Percentiles rank a stretch among this genome's conserved stretches.
Evolutionary conservation across 2,113 vertebrate genomes (phyloP).

Genomic region (Carassius gibelio): DNA sequence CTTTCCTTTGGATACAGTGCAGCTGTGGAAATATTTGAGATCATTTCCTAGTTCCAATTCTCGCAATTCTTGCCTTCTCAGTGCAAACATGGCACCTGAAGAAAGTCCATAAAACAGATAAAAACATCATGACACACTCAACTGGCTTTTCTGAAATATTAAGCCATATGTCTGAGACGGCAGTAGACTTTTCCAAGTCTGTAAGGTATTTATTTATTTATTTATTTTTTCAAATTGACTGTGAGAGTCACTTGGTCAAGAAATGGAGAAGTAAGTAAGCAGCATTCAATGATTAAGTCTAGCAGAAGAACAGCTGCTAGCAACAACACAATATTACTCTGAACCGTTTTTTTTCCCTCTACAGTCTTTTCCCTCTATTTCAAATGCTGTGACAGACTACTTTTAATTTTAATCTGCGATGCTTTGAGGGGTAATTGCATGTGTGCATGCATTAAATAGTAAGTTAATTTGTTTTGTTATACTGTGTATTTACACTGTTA

Average conservation of each 20-base stretch:
- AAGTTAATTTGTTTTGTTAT: no score
- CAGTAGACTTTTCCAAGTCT: not conserved
- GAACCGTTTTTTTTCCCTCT: not conserved
- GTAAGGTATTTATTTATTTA: not conserved
- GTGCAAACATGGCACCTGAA: constrained; percentile 2
- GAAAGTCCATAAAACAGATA: constrained; percentile 37
- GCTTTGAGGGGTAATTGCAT: no score
- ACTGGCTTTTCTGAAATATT: constrained; percentile 7
- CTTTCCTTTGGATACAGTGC: not conserved
- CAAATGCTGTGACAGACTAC: not conserved
- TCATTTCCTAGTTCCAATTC: constrained; percentile 24
- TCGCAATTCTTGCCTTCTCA: constrained; percentile 20
- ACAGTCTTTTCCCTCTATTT: not conserved
- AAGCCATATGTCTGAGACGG: not conserved
- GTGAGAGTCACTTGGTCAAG: constrained; percentile 24
- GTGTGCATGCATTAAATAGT: no score
- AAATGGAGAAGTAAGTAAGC: constrained; percentile 2
- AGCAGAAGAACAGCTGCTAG: constrained; percentile 23
- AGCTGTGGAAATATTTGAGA: constrained; percentile 30
- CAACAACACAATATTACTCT: not conserved
- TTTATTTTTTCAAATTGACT: not conserved
- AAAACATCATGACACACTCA: constrained; percentile 22
- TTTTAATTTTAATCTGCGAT: no score
- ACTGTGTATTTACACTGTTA: no score
- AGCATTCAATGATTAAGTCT: not conserved